Percentiles rank a stretch among this genome's conserved stretches.
phyloP scores from a whole-genome alignment of 2,113 vertebrate genomes.

The Pampusana beccarii region DNA sequence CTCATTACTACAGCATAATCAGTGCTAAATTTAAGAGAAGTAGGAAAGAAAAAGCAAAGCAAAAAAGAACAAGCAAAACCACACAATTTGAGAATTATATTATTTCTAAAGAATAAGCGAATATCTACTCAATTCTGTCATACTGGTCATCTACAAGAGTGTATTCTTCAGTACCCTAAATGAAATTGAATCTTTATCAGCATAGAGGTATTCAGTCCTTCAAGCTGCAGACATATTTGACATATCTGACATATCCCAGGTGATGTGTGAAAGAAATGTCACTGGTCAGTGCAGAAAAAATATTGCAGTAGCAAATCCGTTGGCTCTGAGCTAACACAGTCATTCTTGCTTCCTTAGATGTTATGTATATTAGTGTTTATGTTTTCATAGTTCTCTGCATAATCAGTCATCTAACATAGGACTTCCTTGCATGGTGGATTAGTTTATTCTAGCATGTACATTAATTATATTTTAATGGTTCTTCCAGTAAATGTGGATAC shows the following conservation, averaged over 20 bases:
- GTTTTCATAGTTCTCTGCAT: background rate
- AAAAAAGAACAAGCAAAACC: background rate
- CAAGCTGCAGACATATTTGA: background rate
- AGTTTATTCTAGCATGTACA: background rate
- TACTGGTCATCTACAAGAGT: background rate
- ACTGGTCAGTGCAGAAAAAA: background rate
- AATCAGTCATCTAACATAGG: background rate
- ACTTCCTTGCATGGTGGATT: background rate
- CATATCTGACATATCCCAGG: background rate
- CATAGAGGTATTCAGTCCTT: background rate
- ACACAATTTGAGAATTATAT: background rate
- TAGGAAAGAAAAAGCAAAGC: background rate
- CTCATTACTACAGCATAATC: background rate
- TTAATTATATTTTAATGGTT: background rate
- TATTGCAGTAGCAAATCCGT: background rate
- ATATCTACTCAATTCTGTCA: background rate
- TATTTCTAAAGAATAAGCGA: background rate
- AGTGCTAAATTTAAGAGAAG: background rate
- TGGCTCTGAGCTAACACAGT: background rate
- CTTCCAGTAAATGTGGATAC: background rate
- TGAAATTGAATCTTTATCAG: background rate
- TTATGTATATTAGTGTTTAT: background rate
- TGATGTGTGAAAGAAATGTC: background rate
- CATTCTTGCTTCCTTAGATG: background rate
- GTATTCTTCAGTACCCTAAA: background rate